Conservation (phyloP, 2,113 vertebrate species). For the Lamprotornis superbus region DNA sequence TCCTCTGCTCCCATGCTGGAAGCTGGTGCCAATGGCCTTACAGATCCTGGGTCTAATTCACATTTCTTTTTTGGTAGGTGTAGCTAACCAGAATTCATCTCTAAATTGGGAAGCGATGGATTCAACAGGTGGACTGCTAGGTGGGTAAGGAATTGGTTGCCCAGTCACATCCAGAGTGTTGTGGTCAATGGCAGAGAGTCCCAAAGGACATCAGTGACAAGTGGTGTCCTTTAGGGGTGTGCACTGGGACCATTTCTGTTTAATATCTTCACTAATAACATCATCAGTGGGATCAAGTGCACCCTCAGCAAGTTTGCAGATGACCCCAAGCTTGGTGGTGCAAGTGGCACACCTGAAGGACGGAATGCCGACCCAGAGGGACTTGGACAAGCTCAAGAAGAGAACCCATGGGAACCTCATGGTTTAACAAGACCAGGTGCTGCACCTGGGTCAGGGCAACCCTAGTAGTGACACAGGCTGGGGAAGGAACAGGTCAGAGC, state of each 20-base stretch:
- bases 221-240: not conserved
- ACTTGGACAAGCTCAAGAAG: not conserved
- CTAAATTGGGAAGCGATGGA: not conserved
- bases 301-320: not conserved
- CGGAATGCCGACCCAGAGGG: not conserved
- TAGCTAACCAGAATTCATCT: not conserved
- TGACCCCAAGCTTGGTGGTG: not conserved
- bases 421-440: not conserved
- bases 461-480: not conserved
- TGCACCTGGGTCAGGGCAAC: not conserved
- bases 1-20: not conserved
- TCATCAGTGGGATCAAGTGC: not conserved
- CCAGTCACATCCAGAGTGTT: not conserved
- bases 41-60: not conserved
- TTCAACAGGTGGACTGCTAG: not conserved
- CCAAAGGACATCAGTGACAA: not conserved
- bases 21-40: not conserved
- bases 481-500: not conserved
- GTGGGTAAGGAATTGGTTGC: not conserved
- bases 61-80: not conserved
- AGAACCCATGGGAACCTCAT: not conserved
- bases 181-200: not conserved
- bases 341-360: not conserved
- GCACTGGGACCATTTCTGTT: accelerated
- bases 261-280: not conserved